Evolutionary conservation across 2,113 vertebrate genomes (phyloP).

Genomic region (Anguilla rostrata): DNA sequence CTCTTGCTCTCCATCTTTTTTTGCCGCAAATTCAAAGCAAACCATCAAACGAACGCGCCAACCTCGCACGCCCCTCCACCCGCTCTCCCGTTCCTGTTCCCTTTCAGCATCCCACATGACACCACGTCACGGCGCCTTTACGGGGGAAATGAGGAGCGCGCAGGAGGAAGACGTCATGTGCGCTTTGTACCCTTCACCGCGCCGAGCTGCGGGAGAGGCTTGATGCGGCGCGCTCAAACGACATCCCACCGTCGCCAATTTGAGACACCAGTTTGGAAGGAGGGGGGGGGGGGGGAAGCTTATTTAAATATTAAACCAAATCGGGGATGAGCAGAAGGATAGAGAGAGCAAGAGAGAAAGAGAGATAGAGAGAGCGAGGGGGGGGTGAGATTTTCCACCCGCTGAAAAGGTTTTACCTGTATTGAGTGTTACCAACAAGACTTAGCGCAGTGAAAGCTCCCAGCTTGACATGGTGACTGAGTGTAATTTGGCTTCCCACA

Average conservation of each 20-base stretch:
- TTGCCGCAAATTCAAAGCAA: not conserved
- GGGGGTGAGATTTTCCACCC: slow-evolving; percentile 39
- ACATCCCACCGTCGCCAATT: not conserved
- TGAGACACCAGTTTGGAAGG: not conserved
- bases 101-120: not conserved
- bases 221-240: not conserved
- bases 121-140: not conserved
- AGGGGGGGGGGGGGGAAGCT: not conserved
- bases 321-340: not conserved
- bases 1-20: not conserved
- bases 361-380: not conserved
- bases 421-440: slow-evolving; percentile 50
- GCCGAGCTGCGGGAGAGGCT: not conserved
- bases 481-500: slow-evolving; percentile 52
- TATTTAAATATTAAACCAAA: slow-evolving; percentile 15
- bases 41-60: not conserved
- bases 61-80: not conserved
- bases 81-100: not conserved
- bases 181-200: not conserved
- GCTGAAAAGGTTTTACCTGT: slow-evolving; percentile 53
- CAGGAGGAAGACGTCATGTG: not conserved
- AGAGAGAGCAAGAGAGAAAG: not conserved
- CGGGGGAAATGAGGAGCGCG: not conserved
- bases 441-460: slow-evolving; percentile 47
- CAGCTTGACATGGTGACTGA: slow-evolving; percentile 49